Percentiles rank a stretch among this genome's conserved stretches.
These are phyloP conservation scores for Eupeodes latifasciatus DNA, from an alignment of 2,888 invertebrate species.

Conservation along the genomic window DNA sequence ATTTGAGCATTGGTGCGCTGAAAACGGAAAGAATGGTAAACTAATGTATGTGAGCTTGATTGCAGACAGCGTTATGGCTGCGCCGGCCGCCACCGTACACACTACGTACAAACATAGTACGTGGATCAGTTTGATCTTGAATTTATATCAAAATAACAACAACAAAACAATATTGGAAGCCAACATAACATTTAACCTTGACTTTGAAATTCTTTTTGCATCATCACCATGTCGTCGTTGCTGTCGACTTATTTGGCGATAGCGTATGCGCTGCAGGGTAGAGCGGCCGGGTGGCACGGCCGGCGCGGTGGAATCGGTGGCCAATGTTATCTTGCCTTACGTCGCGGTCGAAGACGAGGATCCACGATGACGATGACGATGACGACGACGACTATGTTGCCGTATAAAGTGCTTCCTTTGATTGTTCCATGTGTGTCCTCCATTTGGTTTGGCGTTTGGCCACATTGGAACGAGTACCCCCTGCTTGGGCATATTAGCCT, in stretches of 20 bases:
- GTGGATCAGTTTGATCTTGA: conserved; percentile 75
- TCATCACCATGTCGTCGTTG: conserved; percentile 57
- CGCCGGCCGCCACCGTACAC: conserved; percentile 38
- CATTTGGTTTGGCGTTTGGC: conserved; percentile 67
- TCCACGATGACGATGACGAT: background rate
- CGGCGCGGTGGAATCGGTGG: background rate
- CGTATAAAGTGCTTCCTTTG: conserved; percentile 57
- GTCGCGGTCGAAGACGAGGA: background rate
- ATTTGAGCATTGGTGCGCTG: conserved; percentile 25
- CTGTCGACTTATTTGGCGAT: conserved; percentile 20
- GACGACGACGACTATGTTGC: background rate
- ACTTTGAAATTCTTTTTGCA: conserved; percentile 76
- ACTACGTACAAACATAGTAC: conserved; percentile 67
- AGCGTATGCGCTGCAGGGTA: background rate
- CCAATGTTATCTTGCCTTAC: background rate
- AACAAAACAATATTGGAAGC: conserved; percentile 56
- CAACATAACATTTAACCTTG: conserved; percentile 75
- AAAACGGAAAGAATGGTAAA: conserved; percentile 57
- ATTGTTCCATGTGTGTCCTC: conserved; percentile 67
- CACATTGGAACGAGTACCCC: conserved; percentile 63
- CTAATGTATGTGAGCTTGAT: conserved; percentile 51
- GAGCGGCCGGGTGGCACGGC: too few relatives aligned
- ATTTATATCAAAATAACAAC: conserved; percentile 66
- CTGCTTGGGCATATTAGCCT: conserved; percentile 73
- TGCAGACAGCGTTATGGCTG: conserved; percentile 59